phyloP scores from a whole-genome alignment of 2,113 vertebrate species.

The Nothoprocta perdicaria region DNA sequence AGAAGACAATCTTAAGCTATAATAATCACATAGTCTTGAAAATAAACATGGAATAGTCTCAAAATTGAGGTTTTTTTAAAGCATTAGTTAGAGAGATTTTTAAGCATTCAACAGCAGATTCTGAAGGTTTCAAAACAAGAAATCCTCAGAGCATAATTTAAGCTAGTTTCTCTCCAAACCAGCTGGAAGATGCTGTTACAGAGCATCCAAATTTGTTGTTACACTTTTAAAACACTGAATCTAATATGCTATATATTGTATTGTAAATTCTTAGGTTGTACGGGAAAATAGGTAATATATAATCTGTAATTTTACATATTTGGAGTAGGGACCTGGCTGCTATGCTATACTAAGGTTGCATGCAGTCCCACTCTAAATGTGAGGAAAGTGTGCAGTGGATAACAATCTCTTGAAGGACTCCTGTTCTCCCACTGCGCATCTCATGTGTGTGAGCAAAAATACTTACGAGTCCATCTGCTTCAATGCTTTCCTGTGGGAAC shows the following conservation, averaged over 20 bases:
- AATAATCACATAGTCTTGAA: background rate
- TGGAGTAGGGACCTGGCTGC: background rate
- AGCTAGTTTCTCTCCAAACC: background rate
- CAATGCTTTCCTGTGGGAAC: background rate
- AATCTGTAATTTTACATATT: background rate
- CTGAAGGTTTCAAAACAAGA: constrained; percentile 18
- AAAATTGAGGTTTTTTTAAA: background rate
- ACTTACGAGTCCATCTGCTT: background rate
- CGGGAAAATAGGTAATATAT: background rate
- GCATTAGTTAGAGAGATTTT: background rate
- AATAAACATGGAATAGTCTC: background rate
- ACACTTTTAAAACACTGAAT: background rate
- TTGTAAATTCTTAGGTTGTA: background rate
- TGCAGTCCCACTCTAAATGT: background rate
- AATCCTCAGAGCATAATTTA: background rate
- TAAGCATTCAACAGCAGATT: background rate
- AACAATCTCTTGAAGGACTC: background rate
- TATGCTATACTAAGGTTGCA: background rate
- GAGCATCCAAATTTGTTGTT: background rate
- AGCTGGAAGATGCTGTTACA: background rate
- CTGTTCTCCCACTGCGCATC: background rate
- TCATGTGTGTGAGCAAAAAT: background rate
- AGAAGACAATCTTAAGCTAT: background rate
- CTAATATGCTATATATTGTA: background rate
- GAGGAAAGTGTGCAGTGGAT: background rate